Evolutionary conservation across 1,140 invertebrate genomes (phyloP), one percentile per base, ranked within the genome.

Genomic region (Muscidifurax raptorellus): DNA sequence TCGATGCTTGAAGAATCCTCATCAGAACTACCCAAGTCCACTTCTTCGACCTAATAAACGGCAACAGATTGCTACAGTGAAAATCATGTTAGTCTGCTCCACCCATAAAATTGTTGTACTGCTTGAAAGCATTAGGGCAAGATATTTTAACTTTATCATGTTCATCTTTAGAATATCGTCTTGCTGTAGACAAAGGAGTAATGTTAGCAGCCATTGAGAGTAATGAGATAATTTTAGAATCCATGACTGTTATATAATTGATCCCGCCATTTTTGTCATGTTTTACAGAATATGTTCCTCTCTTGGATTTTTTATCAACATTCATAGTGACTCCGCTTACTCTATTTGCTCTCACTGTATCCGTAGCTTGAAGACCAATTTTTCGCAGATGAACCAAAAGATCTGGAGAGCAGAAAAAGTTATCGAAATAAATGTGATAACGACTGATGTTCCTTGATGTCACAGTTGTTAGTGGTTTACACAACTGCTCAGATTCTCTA

Each of bases 401-500:
- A 75, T 84, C 83, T 18, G 77, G 44, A 74, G 25, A 69, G 30
- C 71, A 76, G 30, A 83, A 84, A 66, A 77, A 84, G 69, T 84
- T 84, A 59, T 84, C 76, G 44, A 83, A 83, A 72, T 81, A 81
- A 9, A 72, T 12, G 76, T 79, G 83, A 80, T 84, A 84, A 10
- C 64, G 15, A 36, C 10, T 72, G 27, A 79, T 47, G 47, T 84
- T 84, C 74, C 69, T 52, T 27, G 76, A 77, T 32, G 25, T 6
- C 30, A 71, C 13, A 32, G 76, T 27, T 25, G n/a, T n/a, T 1
- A 84, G 77, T 22, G 80, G 27, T 13, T 75, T 59, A 67, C 67
- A 71, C 82, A 78, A 47, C 27, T 83, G n/a, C 28, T 32, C 6
- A 72, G 22, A 66, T 74, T 59, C 32, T 18, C 40, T 82, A 74